Conservation (phyloP, 2,797 vertebrate genomes). For the Lacerta agilis region DNA sequence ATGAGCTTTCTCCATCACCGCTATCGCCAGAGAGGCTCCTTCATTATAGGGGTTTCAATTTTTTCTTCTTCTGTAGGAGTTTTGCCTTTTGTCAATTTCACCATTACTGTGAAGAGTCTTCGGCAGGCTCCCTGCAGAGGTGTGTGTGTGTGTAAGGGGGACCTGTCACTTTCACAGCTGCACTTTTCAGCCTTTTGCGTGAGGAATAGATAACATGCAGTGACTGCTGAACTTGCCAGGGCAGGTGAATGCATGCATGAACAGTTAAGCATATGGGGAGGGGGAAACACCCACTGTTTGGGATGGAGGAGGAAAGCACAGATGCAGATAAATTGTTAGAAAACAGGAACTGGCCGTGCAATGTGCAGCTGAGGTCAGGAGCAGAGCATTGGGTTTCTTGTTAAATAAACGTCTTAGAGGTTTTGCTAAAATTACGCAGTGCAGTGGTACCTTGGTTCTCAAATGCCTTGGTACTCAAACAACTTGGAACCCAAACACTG, state of each 20-base stretch:
- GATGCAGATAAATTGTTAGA: neutral
- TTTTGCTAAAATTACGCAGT: no score
- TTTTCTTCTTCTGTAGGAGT: no score
- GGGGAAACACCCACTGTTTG: neutral
- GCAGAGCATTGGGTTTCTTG: neutral
- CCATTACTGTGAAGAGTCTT: neutral
- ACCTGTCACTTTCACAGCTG: neutral
- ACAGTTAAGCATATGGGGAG: neutral
- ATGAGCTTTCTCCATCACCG: neutral
- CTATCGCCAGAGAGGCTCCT: no score
- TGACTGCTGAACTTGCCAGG: neutral
- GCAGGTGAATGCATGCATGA: neutral
- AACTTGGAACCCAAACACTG: no score
- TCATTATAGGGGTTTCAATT: neutral
- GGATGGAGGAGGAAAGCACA: neutral
- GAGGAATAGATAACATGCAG: neutral
- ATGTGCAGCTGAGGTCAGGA: neutral
- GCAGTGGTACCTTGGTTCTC: no score
- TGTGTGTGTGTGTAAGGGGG: no score
- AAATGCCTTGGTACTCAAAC: no score
- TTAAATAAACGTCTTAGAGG: no score
- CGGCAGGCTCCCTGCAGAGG: neutral
- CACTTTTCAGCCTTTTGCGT: neutral
- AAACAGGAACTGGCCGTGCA: neutral
- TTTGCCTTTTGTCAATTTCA: neutral